Conservation (phyloP, 2,797 vertebrate species). For the Rousettus madagascariensis region DNA sequence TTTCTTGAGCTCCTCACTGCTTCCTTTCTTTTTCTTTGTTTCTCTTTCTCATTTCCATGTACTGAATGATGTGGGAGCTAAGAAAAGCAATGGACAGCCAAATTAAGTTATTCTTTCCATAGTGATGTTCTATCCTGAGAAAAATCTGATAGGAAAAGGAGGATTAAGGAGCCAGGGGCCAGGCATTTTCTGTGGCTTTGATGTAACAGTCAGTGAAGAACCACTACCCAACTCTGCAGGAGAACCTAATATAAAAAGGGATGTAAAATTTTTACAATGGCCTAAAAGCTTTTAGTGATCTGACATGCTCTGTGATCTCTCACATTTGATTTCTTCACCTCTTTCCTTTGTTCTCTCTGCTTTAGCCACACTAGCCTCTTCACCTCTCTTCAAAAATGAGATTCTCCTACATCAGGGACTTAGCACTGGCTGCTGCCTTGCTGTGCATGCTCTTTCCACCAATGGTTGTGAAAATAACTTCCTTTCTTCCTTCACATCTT, state of each 20-base stretch:
- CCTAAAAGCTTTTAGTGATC: background rate
- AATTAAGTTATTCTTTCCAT: background rate
- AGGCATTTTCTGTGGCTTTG: background rate
- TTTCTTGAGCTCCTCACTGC: background rate
- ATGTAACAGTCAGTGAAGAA: background rate
- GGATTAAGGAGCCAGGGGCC: background rate
- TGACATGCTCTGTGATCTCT: background rate
- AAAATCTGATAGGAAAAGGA: background rate
- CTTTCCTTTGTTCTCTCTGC: background rate
- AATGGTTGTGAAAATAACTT: background rate
- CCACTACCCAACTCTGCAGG: background rate
- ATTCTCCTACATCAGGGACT: background rate
- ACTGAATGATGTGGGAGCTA: background rate
- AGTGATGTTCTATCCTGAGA: background rate
- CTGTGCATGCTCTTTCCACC: too few relatives aligned
- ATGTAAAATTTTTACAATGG: background rate
- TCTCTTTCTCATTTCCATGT: background rate
- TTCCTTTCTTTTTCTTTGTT: background rate
- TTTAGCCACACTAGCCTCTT: background rate
- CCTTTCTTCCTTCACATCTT: background rate
- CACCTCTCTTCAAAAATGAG: background rate
- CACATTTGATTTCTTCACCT: background rate
- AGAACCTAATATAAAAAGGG: background rate
- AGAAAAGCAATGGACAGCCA: background rate
- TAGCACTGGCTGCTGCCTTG: background rate